These are phyloP conservation scores for Phrynocephalus forsythii DNA, from an alignment of 2,797 vertebrate species.

Conservation along the genomic window DNA sequence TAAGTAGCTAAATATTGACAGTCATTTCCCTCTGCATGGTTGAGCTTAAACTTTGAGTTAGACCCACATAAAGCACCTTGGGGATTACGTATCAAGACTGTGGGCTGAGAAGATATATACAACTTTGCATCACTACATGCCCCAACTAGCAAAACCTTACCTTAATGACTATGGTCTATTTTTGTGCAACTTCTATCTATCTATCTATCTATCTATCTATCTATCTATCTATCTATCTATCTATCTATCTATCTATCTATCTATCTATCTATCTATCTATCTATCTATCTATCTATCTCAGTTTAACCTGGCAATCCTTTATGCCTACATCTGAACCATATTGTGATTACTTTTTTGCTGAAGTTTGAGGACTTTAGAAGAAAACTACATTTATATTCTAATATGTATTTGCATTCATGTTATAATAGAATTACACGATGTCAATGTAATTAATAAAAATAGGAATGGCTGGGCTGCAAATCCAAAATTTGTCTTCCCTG, in stretches of 20 bases:
- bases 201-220: too few species aligned
- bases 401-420: not conserved
- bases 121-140: not conserved
- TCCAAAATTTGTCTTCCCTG: rapidly evolving
- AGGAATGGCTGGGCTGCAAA: not conserved
- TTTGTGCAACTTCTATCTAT: not conserved
- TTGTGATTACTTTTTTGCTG: not conserved
- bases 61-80: not conserved
- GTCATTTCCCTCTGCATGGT: conserved; percentile 1
- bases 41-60: not conserved
- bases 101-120: not conserved
- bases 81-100: not conserved
- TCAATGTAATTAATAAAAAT: not conserved
- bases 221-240: too few species aligned
- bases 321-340: rapidly evolving
- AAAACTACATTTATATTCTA: not conserved
- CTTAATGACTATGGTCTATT: not conserved
- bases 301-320: not conserved
- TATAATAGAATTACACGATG: rapidly evolving
- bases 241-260: too few species aligned
- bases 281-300: too few species aligned
- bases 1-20: conserved; percentile 8
- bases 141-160: not conserved
- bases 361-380: not conserved
- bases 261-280: too few species aligned